Evolutionary conservation across 2,888 invertebrate genomes (phyloP).

Genomic region (Cryptops parisi): DNA sequence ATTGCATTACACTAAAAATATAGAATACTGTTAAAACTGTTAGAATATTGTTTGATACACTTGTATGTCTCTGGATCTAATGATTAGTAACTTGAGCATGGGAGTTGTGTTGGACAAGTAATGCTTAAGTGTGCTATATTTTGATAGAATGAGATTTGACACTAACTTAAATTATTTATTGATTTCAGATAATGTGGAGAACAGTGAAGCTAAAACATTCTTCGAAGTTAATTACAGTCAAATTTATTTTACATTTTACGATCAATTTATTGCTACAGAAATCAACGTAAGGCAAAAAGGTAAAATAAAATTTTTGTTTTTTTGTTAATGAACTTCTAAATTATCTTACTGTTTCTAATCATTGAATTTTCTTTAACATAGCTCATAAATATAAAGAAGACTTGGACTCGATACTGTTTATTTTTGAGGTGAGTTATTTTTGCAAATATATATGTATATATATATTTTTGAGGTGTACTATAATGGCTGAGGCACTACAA

Average conservation of each 20-base stretch:
- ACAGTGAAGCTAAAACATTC: conserved; percentile 74
- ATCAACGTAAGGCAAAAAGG: conserved; percentile 81
- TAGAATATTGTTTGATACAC: no score
- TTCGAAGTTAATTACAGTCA: conserved; percentile 91
- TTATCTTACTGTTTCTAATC: background rate
- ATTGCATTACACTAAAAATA: no score
- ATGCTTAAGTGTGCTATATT: background rate
- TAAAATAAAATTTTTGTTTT: conserved; percentile 38
- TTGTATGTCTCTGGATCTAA: no score
- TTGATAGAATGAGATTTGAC: background rate
- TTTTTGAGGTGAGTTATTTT: conserved; percentile 38
- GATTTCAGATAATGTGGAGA: conserved; percentile 71
- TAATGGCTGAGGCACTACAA: no score
- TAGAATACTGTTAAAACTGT: no score
- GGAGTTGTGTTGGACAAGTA: background rate
- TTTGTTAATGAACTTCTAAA: background rate
- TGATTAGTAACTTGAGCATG: background rate
- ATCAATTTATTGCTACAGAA: conserved; percentile 85
- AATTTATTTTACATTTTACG: conserved; percentile 88
- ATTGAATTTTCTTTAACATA: conserved; percentile 13
- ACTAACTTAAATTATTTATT: conserved; percentile 8
- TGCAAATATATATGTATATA: no score
- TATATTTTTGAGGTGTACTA: no score
- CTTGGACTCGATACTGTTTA: conserved; percentile 16
- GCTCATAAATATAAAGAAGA: conserved; percentile 19